Evolutionary conservation across 2,797 vertebrate genomes (phyloP), one percentile per base, ranked within the genome.

Genomic region (Capromys pilorides): DNA sequence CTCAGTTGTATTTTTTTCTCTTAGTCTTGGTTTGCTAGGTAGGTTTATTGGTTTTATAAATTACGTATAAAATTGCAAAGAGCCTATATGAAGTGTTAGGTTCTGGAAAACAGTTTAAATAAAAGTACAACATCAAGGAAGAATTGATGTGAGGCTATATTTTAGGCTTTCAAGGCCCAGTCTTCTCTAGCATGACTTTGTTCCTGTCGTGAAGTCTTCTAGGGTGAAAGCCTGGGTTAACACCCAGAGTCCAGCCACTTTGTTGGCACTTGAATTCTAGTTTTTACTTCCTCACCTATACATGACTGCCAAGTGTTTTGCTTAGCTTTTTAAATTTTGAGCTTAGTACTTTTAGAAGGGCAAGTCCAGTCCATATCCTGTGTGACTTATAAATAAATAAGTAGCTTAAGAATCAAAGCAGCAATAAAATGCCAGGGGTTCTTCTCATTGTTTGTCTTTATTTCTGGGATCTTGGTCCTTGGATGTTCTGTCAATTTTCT

Each of bases 321-420:
- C 22, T 90, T 73, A 49, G 64, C 54, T 82, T 88, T 91, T 83
- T n/a, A 64, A n/a, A 6, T 88, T 88, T 33, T 84, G 59, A 75
- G n/a, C 79, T 84, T 88, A 61, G 39, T 88, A 80, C 57, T 93
- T 93, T 59, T 87, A 45, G 79, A 81, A 91, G 49, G 77, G 26
- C 26, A 83, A 67, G 16, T 66, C 21, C 1, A 66, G 54, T n/a
- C 88, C 64, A 85, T 14, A 81, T 39, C 9, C 39, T 49, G 24
- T 83, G 73, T 80, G 71, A 16, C 49, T 95, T 85, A 87, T 80
- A 73, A 91, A 73, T 61, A 90, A 86, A 82, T 36, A 90, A 39
- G 39, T 24, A 6, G 7, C 33, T 83, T 39, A 64, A 64, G 73
- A 57, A 45, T 64, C 80, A 95, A 85, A 78, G 21, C 78, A 80